These are phyloP conservation scores for Actenoides lindsayi DNA, from an alignment of 2,113 vertebrate species.

Conservation along the genomic window DNA sequence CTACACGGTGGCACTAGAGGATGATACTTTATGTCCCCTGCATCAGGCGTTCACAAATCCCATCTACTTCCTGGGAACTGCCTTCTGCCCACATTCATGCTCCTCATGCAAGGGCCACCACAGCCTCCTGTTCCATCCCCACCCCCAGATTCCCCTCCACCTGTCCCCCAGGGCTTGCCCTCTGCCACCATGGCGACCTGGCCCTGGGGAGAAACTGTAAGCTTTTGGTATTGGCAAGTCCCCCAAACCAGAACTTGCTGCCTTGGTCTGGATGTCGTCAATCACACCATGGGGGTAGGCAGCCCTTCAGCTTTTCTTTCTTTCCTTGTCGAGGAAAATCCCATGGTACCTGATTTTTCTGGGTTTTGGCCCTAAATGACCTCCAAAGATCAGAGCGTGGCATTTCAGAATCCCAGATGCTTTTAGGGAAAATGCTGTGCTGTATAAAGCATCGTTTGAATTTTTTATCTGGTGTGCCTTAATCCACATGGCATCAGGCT, in stretches of 20 bases:
- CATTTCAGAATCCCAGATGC: background rate
- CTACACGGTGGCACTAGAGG: background rate
- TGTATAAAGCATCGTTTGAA: background rate
- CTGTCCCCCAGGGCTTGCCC: background rate
- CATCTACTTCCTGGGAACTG: background rate
- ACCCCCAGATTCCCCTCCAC: rapidly evolving
- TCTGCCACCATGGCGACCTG: rapidly evolving
- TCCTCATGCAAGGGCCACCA: rapidly evolving
- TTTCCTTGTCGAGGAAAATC: background rate
- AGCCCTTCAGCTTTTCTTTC: background rate
- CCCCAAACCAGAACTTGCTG: background rate
- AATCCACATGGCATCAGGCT: background rate
- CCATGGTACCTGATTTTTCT: background rate
- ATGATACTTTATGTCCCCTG: background rate
- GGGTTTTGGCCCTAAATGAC: background rate
- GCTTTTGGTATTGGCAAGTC: background rate
- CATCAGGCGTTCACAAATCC: background rate
- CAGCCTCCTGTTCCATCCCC: rapidly evolving
- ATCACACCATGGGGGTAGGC: rapidly evolving
- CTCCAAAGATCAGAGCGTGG: background rate
- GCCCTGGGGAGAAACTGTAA: rapidly evolving
- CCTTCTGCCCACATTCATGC: background rate
- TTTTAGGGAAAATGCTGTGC: background rate
- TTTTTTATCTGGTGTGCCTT: background rate
- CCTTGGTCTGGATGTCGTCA: background rate